These are phyloP conservation scores for Theristicus caerulescens DNA, from an alignment of 2,113 vertebrate genomes.

Conservation along the genomic window DNA sequence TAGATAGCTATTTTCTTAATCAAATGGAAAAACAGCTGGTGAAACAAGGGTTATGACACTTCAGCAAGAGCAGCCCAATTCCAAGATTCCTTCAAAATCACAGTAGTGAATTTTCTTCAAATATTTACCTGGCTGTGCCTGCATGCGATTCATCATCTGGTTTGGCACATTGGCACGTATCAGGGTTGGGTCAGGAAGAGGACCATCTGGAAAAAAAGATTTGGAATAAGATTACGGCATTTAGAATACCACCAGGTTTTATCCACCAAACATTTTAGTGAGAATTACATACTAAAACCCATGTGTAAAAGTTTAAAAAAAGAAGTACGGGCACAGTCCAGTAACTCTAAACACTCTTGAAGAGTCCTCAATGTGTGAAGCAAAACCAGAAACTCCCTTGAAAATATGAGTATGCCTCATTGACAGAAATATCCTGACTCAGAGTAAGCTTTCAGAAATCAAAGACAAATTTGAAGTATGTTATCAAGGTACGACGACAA, in stretches of 20 bases:
- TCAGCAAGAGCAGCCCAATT: background rate
- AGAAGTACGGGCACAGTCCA: background rate
- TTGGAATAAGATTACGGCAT: background rate
- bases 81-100: background rate
- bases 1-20: background rate
- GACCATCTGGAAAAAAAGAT: slow-evolving; percentile 81
- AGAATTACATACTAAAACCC: background rate
- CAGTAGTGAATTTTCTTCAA: background rate
- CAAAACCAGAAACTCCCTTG: background rate
- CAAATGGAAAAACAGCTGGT: background rate
- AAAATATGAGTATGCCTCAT: background rate
- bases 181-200: slow-evolving; percentile 86
- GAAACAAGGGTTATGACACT: background rate
- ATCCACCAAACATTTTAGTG: background rate
- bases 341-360: background rate
- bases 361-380: background rate
- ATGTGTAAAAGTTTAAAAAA: background rate
- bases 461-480: background rate
- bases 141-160: slow-evolving; percentile 92
- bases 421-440: background rate
- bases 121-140: slow-evolving; percentile 84
- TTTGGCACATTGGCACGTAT: slow-evolving; percentile 86
- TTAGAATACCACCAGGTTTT: background rate
- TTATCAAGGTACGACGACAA: background rate
- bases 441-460: background rate